Conservation (phyloP, 2,113 vertebrate genomes). For the Pimephales promelas region DNA sequence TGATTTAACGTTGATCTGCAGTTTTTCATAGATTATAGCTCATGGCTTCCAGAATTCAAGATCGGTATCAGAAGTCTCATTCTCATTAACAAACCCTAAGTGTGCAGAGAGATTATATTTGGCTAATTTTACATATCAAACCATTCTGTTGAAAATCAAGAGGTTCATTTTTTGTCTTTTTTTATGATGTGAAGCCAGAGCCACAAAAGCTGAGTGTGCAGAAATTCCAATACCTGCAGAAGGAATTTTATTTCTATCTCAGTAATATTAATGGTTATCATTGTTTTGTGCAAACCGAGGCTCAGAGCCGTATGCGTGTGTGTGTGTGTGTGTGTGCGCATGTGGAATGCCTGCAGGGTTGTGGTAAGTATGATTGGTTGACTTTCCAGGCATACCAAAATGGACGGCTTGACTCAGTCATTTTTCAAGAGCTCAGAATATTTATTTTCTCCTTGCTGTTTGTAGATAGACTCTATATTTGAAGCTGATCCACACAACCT, state of each 20-base stretch:
- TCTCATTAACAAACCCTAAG: slow-evolving; percentile 25
- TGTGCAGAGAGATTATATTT: slow-evolving; percentile 11
- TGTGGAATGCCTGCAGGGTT: slow-evolving; percentile 47
- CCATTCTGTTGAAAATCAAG: not conserved
- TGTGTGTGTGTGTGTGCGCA: slow-evolving; percentile 9
- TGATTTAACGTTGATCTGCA: slow-evolving; percentile 15
- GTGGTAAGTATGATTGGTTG: slow-evolving; percentile 46
- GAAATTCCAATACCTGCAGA: not conserved
- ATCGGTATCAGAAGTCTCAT: not conserved
- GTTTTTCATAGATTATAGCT: slow-evolving; percentile 8
- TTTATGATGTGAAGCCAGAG: not conserved
- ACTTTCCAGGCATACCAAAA: slow-evolving; percentile 45
- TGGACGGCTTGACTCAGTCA: slow-evolving; percentile 45
- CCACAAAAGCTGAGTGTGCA: not conserved
- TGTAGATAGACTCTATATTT: slow-evolving; percentile 38
- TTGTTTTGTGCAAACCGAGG: slow-evolving; percentile 40
- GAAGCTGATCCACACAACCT: not conserved
- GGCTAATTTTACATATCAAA: not conserved
- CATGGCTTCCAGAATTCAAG: slow-evolving; percentile 11
- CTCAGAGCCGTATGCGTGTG: not conserved
- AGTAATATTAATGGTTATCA: slow-evolving; percentile 48
- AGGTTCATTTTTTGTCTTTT: not conserved
- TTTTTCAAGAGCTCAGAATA: slow-evolving; percentile 33
- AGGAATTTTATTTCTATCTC: slow-evolving; percentile 44
- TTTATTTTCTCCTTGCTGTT: slow-evolving; percentile 36